Evolutionary conservation across 2,797 vertebrate genomes (phyloP), one percentile per base, ranked within the genome.

Genomic region (Oreochromis grahami): DNA sequence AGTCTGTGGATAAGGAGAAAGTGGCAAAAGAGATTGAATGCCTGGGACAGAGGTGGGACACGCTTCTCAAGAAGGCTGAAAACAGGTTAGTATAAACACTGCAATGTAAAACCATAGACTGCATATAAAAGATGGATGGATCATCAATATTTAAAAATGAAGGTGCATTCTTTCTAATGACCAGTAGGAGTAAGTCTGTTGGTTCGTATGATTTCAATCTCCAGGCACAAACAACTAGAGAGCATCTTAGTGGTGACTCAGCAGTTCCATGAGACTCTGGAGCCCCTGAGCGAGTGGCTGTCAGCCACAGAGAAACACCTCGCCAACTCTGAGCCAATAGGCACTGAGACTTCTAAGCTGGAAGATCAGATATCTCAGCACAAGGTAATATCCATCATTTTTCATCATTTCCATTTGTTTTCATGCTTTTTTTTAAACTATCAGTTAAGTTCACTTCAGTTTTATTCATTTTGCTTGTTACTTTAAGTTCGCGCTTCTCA

Each of bases 211-310:
- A 41, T 41, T 68, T 68, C 34, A 41, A 24, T 68, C 36, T 68
- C n/a, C 21, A 99, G 99, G 95, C 98, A 97, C 81, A 97, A 97
- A 82, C 99, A 99, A 89, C 89, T 99, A 86, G 98, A 99, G 94
- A 97, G 96, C 84, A 99, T 99, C 96, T 96, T 97, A 0, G 97
- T 97, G 90, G 98, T 99, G 68, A 98, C 98, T 0, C 98, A 98
- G 94, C 98, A 99, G 92, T 99, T 99, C 93, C 98, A 99, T 0
- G 98, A 99, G 90, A 97, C 97, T 48, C 91, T 99, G 79, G 98
- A 99, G 93, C 98, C 98, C 0, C 89, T 99, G 94, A 96, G 95
- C 1, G 98, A 99, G 79, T 99, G 99, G 98, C 96, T 99, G 6
- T 94, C 93, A 0, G 36, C 93, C 81, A 96, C 97, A 43, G 99